Percentiles rank a stretch among this genome's conserved stretches.
Evolutionary conservation across 2,797 vertebrate genomes (phyloP).

Genomic region (Merluccius polli): DNA sequence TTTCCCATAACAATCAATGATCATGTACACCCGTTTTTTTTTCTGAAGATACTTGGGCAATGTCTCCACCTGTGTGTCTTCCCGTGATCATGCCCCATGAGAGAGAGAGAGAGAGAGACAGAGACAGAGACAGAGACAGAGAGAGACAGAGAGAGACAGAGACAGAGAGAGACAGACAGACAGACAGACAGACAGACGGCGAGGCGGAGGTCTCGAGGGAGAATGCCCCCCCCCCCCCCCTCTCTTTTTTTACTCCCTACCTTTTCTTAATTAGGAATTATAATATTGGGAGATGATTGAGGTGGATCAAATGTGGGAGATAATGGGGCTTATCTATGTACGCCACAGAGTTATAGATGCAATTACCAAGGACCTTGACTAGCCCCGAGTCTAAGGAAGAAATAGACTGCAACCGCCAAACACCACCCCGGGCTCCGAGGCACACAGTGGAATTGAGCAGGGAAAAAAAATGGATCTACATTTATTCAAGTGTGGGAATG

Average conservation of each 20-base stretch:
- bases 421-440: too few relatives aligned
- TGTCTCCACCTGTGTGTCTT: too few relatives aligned
- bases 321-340: slow-evolving; percentile 57
- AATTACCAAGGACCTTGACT: slow-evolving; percentile 38
- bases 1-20: too few relatives aligned
- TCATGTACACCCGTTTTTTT: too few relatives aligned
- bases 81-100: not conserved
- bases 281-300: slow-evolving; percentile 56
- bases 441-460: too few relatives aligned
- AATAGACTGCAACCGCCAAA: not conserved
- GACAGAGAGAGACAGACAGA: slow-evolving; percentile 13
- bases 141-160: slow-evolving; percentile 22
- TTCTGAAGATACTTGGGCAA: too few relatives aligned
- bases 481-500: not conserved
- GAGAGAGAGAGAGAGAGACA: not conserved
- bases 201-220: slow-evolving; percentile 38
- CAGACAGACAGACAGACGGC: slow-evolving; percentile 7
- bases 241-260: slow-evolving; percentile 6
- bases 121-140: not conserved
- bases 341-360: slow-evolving; percentile 48
- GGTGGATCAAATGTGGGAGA: slow-evolving; percentile 54
- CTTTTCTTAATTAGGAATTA: slow-evolving; percentile 61
- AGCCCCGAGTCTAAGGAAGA: slow-evolving; percentile 35
- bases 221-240: slow-evolving; percentile 12
- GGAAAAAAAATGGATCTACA: not conserved